A percentile compares a stretch with the other conserved stretches of the same genome.
phyloP scores from a whole-genome alignment of 2,113 vertebrate genomes.

The Alexandromys fortis region DNA sequence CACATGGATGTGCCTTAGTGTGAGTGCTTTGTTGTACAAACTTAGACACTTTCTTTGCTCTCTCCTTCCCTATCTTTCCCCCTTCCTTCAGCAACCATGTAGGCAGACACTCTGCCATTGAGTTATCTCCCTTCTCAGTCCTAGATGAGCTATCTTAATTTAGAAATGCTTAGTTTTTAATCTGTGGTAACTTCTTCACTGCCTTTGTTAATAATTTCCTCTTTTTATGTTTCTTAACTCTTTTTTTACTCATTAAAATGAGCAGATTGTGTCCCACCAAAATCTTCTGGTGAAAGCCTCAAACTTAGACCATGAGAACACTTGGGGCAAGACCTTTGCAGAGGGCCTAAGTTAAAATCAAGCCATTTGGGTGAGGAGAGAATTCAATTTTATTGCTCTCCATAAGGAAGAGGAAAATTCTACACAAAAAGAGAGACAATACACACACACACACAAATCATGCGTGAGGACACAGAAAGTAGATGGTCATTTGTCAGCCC shows the following conservation, averaged over 20 bases:
- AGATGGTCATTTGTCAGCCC: background rate
- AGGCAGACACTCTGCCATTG: background rate
- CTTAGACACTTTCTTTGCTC: background rate
- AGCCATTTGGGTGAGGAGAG: background rate
- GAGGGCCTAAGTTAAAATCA: background rate
- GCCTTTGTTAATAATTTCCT: background rate
- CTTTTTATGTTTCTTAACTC: conserved; percentile 6
- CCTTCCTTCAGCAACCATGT: background rate
- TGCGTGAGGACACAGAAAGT: background rate
- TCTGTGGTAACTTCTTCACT: background rate
- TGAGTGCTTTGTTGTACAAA: background rate
- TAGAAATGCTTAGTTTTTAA: background rate
- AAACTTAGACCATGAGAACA: background rate
- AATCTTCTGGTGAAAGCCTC: background rate
- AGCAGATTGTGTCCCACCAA: background rate
- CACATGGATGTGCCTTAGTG: background rate
- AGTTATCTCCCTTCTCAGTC: background rate
- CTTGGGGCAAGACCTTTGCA: background rate
- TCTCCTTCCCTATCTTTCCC: background rate
- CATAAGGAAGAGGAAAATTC: background rate
- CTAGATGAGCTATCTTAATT: background rate
- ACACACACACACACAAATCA: too few species aligned
- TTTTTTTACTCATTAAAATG: background rate
- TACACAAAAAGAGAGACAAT: background rate
- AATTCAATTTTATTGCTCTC: background rate